Evolutionary conservation across 2,113 vertebrate genomes (phyloP).

Genomic region (Xiphias gladius): DNA sequence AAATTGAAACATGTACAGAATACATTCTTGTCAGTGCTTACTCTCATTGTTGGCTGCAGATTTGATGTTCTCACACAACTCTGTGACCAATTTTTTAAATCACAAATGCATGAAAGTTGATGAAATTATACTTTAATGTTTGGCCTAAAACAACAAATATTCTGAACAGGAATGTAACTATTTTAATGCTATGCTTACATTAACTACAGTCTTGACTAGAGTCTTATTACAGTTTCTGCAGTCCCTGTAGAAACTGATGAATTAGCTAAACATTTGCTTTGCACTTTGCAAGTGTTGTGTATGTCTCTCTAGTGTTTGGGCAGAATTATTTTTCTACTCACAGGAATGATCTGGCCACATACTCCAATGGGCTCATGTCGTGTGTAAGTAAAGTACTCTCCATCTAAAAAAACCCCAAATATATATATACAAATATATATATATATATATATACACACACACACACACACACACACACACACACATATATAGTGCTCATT

Average conservation of each 20-base stretch:
- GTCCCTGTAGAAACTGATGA: neutral
- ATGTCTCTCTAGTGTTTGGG: neutral
- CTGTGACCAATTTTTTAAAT: neutral
- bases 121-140: neutral
- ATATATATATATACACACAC: too few species aligned
- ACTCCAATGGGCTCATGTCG: constrained; percentile 91
- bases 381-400: constrained; percentile 90
- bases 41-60: too few species aligned
- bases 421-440: neutral
- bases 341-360: constrained; percentile 92
- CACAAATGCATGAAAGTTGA: neutral
- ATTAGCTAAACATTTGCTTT: neutral
- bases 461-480: too few species aligned
- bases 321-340: constrained; percentile 78
- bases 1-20: too few species aligned
- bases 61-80: neutral
- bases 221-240: too few species aligned
- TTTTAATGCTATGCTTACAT: neutral
- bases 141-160: too few species aligned
- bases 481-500: too few species aligned
- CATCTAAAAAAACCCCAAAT: constrained; percentile 87
- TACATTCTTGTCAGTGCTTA: neutral
- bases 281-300: neutral
- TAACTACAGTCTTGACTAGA: neutral
- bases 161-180: neutral